Evolutionary conservation across 2,888 invertebrate species (phyloP), one percentile per base, ranked within the genome.

Genomic region (Pristionchus japonicus): DNA sequence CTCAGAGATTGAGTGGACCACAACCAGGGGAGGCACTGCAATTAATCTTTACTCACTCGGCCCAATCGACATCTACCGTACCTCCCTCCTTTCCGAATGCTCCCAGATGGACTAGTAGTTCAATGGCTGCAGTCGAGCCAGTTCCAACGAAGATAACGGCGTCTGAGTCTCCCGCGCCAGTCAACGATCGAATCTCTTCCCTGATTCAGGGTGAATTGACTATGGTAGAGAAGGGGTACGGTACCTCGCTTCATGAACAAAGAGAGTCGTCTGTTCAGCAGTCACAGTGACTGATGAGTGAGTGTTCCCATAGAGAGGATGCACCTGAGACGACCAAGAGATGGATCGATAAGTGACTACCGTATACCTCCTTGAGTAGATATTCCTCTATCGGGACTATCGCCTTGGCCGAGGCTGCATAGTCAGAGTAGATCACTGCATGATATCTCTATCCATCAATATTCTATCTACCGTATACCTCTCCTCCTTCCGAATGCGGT

Each of bases 231-330:
- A 9, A 34, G 7, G 17, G 43, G 7, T 27, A 64, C 57, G 13
- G 23, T 80, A 95, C 94, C 95, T 94, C 34, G 95, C 95, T 90
- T 95, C 95, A 95, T 96, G 97, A 96, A 97, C 96, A 96, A 97
- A 97, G 89, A 97, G 96, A 88, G 97, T 97, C 87, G 97, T 97
- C 95, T 98, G 97, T 86, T 97, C 96, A 34, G 97, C 97, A 31
- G 97, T 97, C 92, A 97, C 96, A 61, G 97, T 96, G 52, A 97
- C 96, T 9, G 97, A 97, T 1, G 97, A 96, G 94, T 96, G 96
- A 9, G 97, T 97, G 92, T 97, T 97, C 27, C 97, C 97, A 94
- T 97, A 97, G 87, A 96, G 96, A 13, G 97, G 97, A 89, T 97
- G 95, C 23, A 97, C 97, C 93, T 97, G 80, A 74, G 34, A 20